Percentiles rank a stretch among this genome's conserved stretches.
phyloP scores from a whole-genome alignment of 2,888 invertebrate genomes.

The Bellardia pandia region DNA sequence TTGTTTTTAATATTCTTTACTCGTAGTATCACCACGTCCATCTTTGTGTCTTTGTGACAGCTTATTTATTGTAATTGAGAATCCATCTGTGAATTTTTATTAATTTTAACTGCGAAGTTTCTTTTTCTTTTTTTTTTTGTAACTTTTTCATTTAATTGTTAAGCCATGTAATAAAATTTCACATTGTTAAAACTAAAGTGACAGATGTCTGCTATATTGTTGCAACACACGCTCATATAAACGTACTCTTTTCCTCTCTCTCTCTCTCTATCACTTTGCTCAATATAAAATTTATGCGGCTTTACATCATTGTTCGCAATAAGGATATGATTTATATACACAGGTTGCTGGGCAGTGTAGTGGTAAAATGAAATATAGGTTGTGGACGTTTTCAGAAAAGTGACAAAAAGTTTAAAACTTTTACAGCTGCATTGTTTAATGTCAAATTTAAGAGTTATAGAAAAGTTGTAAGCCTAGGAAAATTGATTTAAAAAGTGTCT shows the following conservation, averaged over 20 bases:
- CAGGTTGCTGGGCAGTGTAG: constrained; percentile 2
- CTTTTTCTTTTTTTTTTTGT: background rate
- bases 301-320: constrained; percentile 23
- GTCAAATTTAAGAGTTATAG: too few relatives aligned
- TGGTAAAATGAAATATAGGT: background rate
- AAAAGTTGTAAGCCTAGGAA: too few relatives aligned
- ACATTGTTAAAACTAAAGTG: constrained; percentile 37
- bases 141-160: constrained; percentile 8
- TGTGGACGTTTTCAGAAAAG: background rate
- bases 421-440: too few relatives aligned
- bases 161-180: constrained; percentile 33
- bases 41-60: background rate
- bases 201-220: constrained; percentile 46
- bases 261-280: background rate
- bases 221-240: background rate
- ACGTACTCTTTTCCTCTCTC: background rate
- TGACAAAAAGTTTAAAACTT: background rate
- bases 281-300: constrained; percentile 13
- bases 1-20: too few relatives aligned
- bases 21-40: background rate
- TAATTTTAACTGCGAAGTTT: background rate
- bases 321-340: constrained; percentile 26
- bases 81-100: constrained; percentile 1
- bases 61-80: constrained; percentile 2
- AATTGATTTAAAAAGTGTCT: too few relatives aligned